phyloP scores from a whole-genome alignment of 2,113 vertebrate species.

The Pteropus alecto region DNA sequence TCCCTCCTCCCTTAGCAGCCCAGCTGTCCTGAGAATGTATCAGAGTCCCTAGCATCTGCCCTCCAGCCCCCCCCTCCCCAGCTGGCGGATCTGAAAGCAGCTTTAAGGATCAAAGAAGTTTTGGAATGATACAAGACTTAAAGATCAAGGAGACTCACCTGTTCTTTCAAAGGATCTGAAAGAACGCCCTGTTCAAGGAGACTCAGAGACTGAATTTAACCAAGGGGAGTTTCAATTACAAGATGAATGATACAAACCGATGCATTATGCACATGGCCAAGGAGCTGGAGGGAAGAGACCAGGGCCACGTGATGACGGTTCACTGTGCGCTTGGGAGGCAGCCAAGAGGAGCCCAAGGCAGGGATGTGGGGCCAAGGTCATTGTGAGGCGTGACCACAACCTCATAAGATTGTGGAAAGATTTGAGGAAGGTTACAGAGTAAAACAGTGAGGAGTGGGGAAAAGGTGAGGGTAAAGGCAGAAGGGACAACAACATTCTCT shows the following conservation, averaged over 20 bases:
- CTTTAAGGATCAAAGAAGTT: slow-evolving; percentile 66
- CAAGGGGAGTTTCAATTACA: not conserved
- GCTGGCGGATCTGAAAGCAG: slow-evolving; percentile 24
- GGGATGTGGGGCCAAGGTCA: not conserved
- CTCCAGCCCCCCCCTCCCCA: not conserved
- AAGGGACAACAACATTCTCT: not conserved
- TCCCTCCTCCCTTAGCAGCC: not conserved
- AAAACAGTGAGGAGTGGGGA: no score
- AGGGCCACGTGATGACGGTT: not conserved
- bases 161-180: slow-evolving; percentile 52
- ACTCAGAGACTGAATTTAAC: not conserved
- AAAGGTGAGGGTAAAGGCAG: not conserved
- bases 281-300: not conserved
- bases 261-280: not conserved
- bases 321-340: not conserved
- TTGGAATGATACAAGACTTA: not conserved
- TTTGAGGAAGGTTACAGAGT: not conserved
- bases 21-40: not conserved
- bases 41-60: not conserved
- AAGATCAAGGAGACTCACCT: slow-evolving; percentile 57
- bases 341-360: not conserved
- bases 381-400: no score
- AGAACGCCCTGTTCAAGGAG: not conserved
- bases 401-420: not conserved
- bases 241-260: not conserved